Conservation (phyloP, 2,797 vertebrate genomes). For the Sebastes baramenuke region DNA sequence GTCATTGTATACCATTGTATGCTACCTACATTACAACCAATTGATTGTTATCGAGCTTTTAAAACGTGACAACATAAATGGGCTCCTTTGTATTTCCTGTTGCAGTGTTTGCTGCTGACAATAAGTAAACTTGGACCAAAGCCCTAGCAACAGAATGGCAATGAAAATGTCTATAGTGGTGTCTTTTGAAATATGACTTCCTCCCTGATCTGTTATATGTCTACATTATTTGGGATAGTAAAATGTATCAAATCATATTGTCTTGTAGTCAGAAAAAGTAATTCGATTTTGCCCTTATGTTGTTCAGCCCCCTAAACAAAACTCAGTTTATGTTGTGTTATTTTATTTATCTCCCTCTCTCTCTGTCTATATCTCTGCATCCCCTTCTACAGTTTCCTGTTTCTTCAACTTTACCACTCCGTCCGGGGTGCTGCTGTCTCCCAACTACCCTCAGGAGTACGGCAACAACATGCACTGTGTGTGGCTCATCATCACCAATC, state of each 20-base stretch:
- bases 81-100: background rate
- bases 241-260: slow-evolving; percentile 9
- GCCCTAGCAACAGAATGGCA: background rate
- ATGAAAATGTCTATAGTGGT: background rate
- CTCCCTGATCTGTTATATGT: background rate
- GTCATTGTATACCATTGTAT: background rate
- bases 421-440: slow-evolving; percentile 92
- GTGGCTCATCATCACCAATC: slow-evolving; percentile 96
- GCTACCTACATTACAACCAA: background rate
- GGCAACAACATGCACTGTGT: slow-evolving; percentile 98
- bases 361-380: slow-evolving; percentile 2
- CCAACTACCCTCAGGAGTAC: slow-evolving; percentile 97
- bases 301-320: slow-evolving; percentile 7
- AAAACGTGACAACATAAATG: background rate
- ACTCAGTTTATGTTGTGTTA: slow-evolving; percentile 19
- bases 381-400: slow-evolving; percentile 90
- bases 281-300: slow-evolving; percentile 6
- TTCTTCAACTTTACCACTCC: slow-evolving; percentile 99
- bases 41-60: background rate
- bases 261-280: slow-evolving; percentile 22
- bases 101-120: background rate
- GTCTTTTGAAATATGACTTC: slow-evolving; percentile 14
- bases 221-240: background rate
- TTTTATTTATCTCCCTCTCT: slow-evolving; percentile 3
- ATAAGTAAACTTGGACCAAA: background rate